Conservation (phyloP, 2,113 vertebrate species). For the Caloenas nicobarica region DNA sequence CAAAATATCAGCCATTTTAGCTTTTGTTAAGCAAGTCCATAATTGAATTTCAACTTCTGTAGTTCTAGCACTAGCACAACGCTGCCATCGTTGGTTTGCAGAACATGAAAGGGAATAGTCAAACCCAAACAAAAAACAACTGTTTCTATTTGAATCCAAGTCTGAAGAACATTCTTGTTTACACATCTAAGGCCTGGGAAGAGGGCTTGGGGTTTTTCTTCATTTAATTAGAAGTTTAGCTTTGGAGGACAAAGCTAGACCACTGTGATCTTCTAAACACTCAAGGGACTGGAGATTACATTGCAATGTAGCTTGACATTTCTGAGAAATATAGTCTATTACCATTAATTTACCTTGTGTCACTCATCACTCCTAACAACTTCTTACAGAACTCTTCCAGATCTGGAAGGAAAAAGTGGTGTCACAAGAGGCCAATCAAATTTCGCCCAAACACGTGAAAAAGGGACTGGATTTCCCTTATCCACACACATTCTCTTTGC, state of each 20-base stretch:
- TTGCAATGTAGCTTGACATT: not conserved
- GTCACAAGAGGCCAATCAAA: not conserved
- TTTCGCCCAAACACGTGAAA: not conserved
- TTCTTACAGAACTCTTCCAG: not conserved
- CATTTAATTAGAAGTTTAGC: slow-evolving; percentile 26
- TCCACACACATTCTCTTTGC: not conserved
- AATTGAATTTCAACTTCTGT: not conserved
- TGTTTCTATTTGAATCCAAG: not conserved
- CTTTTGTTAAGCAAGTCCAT: not conserved
- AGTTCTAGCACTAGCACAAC: not conserved
- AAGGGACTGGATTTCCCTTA: not conserved
- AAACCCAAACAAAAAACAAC: not conserved
- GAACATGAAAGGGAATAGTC: slow-evolving; percentile 18
- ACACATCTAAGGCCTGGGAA: not conserved
- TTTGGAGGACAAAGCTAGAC: slow-evolving; percentile 16
- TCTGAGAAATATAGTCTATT: not conserved
- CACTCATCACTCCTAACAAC: not conserved
- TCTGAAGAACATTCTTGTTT: slow-evolving; percentile 12
- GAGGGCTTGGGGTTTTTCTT: not conserved
- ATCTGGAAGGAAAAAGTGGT: not conserved
- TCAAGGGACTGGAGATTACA: not conserved
- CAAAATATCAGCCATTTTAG: not conserved
- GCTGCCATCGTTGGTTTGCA: slow-evolving; percentile 8
- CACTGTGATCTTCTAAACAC: not conserved
- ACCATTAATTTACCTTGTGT: not conserved